Conservation (phyloP, 2,888 invertebrate genomes). For the Lysandra bellargus region DNA sequence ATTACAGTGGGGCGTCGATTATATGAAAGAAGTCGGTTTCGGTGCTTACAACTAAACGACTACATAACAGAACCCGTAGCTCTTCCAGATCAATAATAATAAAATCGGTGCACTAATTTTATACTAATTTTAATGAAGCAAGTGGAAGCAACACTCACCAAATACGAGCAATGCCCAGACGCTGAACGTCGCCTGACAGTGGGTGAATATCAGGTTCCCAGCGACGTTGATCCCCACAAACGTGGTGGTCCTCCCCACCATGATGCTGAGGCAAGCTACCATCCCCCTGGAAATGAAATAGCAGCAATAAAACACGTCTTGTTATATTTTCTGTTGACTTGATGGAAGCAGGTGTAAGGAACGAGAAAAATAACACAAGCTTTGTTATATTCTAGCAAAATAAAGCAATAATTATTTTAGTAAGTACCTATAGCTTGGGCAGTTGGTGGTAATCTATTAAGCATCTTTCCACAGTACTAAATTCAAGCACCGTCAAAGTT, state of each 20-base stretch:
- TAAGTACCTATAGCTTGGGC: too few relatives aligned
- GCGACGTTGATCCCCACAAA: constrained; percentile 72
- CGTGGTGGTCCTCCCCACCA: constrained; percentile 68
- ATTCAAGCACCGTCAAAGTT: too few relatives aligned
- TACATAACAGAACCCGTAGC: too few relatives aligned
- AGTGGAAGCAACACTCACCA: constrained; percentile 53
- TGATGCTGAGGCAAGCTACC: constrained; percentile 70
- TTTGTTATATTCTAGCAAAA: too few relatives aligned
- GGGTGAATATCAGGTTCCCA: constrained; percentile 64
- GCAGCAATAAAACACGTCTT: neutral
- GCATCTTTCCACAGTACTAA: too few relatives aligned
- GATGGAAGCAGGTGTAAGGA: neutral
- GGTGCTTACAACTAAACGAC: too few relatives aligned
- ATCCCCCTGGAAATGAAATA: constrained; percentile 57
- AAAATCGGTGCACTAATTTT: neutral
- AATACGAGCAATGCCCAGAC: constrained; percentile 66
- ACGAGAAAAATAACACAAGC: too few relatives aligned
- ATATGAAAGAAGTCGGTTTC: too few relatives aligned
- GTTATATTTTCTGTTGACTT: neutral
- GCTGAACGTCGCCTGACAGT: constrained; percentile 66
- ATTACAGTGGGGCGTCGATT: neutral
- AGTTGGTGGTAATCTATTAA: too few relatives aligned
- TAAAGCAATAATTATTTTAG: too few relatives aligned
- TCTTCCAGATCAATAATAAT: neutral
- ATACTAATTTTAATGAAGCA: neutral